Base-by-base conservation (phyloP, 2,888 invertebrate genomes). In the Spialia ferax region DNA sequence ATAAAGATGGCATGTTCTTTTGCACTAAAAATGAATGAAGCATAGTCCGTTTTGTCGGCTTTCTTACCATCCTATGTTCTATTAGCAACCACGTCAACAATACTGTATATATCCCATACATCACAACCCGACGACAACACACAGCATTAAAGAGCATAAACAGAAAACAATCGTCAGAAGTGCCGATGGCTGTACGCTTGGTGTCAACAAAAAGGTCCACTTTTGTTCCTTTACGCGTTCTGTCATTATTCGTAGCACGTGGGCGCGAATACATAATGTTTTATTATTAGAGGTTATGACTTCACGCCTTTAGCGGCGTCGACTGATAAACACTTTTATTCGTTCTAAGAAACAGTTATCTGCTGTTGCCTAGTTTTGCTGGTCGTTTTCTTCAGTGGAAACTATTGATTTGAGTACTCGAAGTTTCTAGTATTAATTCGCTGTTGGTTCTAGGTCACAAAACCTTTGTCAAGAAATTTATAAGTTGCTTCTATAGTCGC, bases 191-290 rank as follows among this genome's bases (percentile, higher is more conserved):
- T 80, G 87, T 74, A 71, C 70, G 18, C 38, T 52, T 60, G 50
- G 69, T 70, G 73, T 72, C 74, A 76, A 81, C 86, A 87, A 85
- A 89, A 87, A 80, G 80, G 77, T 75, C 79, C 42, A 42, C 42
- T 89, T 89, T 90, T 91, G 91, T 91, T 89, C 78, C 15, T 83
- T 81, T 79, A 79, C 83, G 83, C 84, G 83, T 87, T 88, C 85
- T 84, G 90, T 90, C 91, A 89, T 89, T 90, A 88, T 87, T 82
- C 84, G 81, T 71, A 89, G 90, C 93, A 88, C 93, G 93, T 93
- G 93, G 93, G 77, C 81, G 81, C 84, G 93, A 93, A 93, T 93
- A 93, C 83, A 90, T 92, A 92, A 92, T 91, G 86, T 90, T 93
- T 92, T 91, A 92, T 91, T 89, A 88, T 89, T 85, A 83, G 77